Conservation (phyloP, 2,113 vertebrate species). For the Amphiprion ocellaris region DNA sequence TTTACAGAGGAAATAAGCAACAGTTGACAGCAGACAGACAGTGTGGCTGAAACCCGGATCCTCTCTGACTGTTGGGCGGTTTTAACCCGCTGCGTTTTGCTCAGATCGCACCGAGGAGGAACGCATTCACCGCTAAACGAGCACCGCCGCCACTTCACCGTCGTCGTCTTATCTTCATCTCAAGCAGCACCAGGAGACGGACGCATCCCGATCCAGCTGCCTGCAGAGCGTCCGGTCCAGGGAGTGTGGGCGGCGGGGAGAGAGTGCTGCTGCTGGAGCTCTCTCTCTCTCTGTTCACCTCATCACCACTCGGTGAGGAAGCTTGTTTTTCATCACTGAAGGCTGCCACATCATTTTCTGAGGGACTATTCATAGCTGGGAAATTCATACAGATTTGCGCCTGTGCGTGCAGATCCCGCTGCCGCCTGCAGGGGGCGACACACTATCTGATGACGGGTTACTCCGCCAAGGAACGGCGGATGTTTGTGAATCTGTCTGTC, state of each 20-base stretch:
- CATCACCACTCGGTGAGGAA: constrained; percentile 57
- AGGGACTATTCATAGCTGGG: constrained; percentile 23
- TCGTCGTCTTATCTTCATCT: constrained; percentile 46
- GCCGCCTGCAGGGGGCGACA: constrained; percentile 46
- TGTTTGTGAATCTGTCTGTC: too few relatives aligned
- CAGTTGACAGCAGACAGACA: constrained; percentile 77
- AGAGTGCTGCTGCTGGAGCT: background rate
- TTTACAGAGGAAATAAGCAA: constrained; percentile 83
- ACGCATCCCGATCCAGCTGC: constrained; percentile 63
- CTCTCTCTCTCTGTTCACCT: constrained; percentile 33
- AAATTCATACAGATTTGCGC: background rate
- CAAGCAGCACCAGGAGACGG: constrained; percentile 51
- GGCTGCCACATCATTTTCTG: constrained; percentile 56
- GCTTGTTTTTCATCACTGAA: constrained; percentile 51
- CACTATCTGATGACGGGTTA: background rate
- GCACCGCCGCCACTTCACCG: constrained; percentile 39
- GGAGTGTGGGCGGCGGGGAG: constrained; percentile 65
- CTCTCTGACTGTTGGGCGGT: constrained; percentile 13
- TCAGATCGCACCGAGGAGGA: constrained; percentile 6
- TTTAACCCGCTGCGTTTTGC: constrained; percentile 5
- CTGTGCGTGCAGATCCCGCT: background rate
- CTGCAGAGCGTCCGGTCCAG: constrained; percentile 61
- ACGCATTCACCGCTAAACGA: constrained; percentile 16
- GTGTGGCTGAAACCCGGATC: constrained; percentile 55
- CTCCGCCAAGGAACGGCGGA: too few relatives aligned